Evolutionary conservation across 2,888 invertebrate genomes (phyloP), one percentile per base, ranked within the genome.

Genomic region (Nymphalis c-album): DNA sequence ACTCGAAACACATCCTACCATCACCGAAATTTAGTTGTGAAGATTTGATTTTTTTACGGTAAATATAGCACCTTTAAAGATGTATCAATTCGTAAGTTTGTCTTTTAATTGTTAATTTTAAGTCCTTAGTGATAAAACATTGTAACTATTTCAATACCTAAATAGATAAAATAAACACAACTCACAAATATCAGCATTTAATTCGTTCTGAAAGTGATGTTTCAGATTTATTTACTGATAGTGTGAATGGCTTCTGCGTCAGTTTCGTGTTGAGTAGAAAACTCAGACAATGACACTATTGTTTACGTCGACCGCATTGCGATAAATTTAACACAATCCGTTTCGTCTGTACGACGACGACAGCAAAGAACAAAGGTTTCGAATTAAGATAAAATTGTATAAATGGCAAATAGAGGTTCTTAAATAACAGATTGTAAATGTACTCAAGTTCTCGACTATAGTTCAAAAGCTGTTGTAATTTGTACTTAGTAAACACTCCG

Each of bases 311-410:
- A 53, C 53, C 53, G 53, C 53, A 26, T 53, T 53, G 53, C 53
- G 53, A 53, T 53, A 53, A 53, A 53, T 53, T 53, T 17, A 16
- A 53, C 26, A 22, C 53, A 53, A 26, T 10, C 0, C 53, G 16
- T 26, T 53, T 16, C 1, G 22, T 53, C 53, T 26, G 53, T 53
- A 26, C 53, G 17, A 26, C 16, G 26, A 26, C 53, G 17, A 26
- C 16, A 53, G 26, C 40, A 58, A 58, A 40, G 58, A 18, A 58
- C 58, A 58, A 58, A 58, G 58, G 35, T 58, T 58, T 57, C 18
- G 35, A 58, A 58, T 58, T 58, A 58, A 58, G 40, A 35, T 58
- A 58, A 35, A 58, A 35, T 40, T 40, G 22, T 53, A 16, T 53
- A 53, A 53, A 50, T 53, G 22, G 53, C 53, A 26, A 53, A 53